phyloP scores from a whole-genome alignment of 2,113 vertebrate species.

The Gnathonemus echidnorhynchus region DNA sequence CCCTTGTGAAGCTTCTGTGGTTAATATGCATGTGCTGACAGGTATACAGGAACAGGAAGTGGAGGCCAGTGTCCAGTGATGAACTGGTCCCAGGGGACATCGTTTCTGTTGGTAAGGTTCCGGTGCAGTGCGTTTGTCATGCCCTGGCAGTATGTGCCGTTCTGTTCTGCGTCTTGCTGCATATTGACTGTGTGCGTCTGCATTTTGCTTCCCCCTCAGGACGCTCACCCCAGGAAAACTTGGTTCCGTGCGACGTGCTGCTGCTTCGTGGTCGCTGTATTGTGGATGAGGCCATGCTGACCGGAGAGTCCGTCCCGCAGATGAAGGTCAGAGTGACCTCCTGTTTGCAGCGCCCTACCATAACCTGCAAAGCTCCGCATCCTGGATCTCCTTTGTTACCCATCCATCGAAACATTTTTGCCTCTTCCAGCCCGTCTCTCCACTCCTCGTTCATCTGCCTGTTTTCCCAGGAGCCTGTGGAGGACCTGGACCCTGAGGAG shows the following conservation, averaged over 20 bases:
- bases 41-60: slow-evolving; percentile 94
- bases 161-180: not conserved
- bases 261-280: slow-evolving; percentile 85
- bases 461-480: slow-evolving; percentile 78
- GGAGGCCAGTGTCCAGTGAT: slow-evolving; percentile 85
- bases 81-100: slow-evolving; percentile 88
- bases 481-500: slow-evolving; percentile 74
- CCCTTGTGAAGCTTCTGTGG: not conserved
- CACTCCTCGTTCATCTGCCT: not conserved
- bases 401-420: not conserved
- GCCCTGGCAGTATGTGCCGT: not conserved
- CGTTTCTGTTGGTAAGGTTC: slow-evolving; percentile 76
- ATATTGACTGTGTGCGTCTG: not conserved
- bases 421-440: too few species aligned
- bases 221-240: slow-evolving; percentile 84
- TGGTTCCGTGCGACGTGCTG: slow-evolving; percentile 88
- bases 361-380: not conserved
- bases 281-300: slow-evolving; percentile 94
- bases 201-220: slow-evolving; percentile 49
- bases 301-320: slow-evolving; percentile 89
- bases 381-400: not conserved
- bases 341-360: not conserved
- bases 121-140: not conserved
- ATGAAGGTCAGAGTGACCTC: slow-evolving; percentile 73
- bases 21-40: slow-evolving; percentile 36